Percentiles rank a stretch among this genome's conserved stretches.
phyloP scores from a whole-genome alignment of 2,888 invertebrate genomes.

The Hypsopygia costalis region DNA sequence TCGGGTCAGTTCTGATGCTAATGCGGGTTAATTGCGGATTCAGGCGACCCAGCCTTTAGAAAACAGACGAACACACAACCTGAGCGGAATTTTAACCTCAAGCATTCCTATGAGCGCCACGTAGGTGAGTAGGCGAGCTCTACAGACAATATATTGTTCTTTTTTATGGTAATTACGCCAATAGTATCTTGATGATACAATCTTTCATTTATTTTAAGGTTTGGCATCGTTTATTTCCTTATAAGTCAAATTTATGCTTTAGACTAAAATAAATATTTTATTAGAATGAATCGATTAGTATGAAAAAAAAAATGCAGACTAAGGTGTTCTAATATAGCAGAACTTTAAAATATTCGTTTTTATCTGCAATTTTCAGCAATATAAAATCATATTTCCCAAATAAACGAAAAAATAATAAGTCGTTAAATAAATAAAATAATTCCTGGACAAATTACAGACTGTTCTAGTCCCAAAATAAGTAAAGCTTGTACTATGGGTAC shows the following conservation, averaged over 20 bases:
- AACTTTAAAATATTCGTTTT: no score
- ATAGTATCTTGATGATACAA: conserved; percentile 5
- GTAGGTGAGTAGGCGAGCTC: conserved; percentile 3
- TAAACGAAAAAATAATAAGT: no score
- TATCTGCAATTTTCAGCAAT: no score
- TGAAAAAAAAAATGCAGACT: no score
- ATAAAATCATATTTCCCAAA: no score
- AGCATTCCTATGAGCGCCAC: conserved; percentile 13
- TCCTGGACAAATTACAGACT: no score
- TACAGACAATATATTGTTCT: background rate
- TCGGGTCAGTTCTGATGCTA: conserved; percentile 50
- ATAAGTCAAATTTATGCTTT: background rate
- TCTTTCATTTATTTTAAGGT: background rate
- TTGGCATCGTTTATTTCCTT: background rate
- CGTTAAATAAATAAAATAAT: no score
- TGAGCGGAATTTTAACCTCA: conserved; percentile 48
- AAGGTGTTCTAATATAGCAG: no score
- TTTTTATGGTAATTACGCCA: conserved; percentile 8
- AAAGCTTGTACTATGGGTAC: no score
- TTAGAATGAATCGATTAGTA: no score
- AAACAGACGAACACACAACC: conserved; percentile 41
- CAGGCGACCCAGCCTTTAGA: conserved; percentile 56
- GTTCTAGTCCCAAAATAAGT: no score
- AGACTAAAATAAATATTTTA: no score
- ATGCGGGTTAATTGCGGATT: conserved; percentile 69